A percentile compares a stretch with the other conserved stretches of the same genome.
Evolutionary conservation across 1,140 invertebrate species (phyloP).

Genomic region (Aphaenogaster floridana): DNA sequence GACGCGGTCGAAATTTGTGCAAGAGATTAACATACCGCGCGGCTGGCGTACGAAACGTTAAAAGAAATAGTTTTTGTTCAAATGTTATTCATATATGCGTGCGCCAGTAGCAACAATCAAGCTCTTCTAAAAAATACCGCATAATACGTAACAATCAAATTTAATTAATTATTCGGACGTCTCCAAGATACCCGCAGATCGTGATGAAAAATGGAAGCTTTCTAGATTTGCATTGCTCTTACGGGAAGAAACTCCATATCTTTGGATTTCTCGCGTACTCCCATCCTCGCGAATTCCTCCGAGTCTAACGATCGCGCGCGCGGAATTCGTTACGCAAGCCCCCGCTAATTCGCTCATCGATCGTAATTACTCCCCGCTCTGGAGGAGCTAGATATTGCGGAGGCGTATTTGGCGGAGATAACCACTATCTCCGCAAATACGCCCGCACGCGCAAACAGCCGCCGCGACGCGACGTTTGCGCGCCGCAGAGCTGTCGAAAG

Average conservation of each 20-base stretch:
- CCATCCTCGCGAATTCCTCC: background rate
- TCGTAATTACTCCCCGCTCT: slow-evolving; percentile 48
- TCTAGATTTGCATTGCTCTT: background rate
- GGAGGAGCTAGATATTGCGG: slow-evolving; percentile 44
- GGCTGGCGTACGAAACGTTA: background rate
- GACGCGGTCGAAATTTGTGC: slow-evolving; percentile 5
- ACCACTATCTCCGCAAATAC: slow-evolving; percentile 59
- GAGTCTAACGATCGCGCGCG: background rate
- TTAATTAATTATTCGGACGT: background rate
- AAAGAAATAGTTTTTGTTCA: background rate
- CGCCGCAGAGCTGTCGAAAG: background rate
- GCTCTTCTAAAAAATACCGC: background rate
- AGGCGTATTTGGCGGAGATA: slow-evolving; percentile 57
- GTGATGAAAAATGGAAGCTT: background rate
- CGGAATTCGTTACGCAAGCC: slow-evolving; percentile 39
- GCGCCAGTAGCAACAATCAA: background rate
- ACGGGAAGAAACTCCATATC: background rate
- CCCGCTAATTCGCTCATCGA: slow-evolving; percentile 49
- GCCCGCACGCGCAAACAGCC: slow-evolving; percentile 17
- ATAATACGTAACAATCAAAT: background rate
- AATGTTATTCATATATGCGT: background rate
- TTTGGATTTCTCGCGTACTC: too few relatives aligned
- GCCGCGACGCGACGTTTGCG: slow-evolving; percentile 27
- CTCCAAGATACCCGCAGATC: background rate
- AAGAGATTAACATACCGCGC: background rate